A percentile compares a stretch with the other conserved stretches of the same genome.
Evolutionary conservation across 2,797 vertebrate genomes (phyloP).

Genomic region (Acanthornis magna): DNA sequence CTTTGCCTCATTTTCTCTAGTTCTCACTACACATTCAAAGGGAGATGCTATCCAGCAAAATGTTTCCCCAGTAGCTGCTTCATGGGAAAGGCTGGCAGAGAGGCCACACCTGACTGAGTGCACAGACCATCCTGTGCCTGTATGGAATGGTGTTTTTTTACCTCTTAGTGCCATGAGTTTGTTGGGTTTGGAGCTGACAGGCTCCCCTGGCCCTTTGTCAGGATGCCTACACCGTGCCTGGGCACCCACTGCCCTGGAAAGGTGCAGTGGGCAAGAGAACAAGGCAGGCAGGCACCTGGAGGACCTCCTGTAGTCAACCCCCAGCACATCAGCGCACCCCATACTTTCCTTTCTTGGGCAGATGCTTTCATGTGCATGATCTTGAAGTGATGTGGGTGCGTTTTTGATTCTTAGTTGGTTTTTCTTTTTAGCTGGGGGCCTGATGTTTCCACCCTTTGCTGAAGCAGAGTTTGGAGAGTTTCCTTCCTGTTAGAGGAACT

Average conservation of each 20-base stretch:
- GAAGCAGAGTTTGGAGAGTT: not conserved
- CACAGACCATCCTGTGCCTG: not conserved
- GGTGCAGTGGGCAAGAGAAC: not conserved
- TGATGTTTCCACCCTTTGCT: not conserved
- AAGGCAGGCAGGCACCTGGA: not conserved
- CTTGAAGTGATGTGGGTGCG: not conserved
- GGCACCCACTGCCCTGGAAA: rapidly evolving
- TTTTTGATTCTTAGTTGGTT: not conserved
- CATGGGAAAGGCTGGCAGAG: not conserved
- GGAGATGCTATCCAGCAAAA: not conserved
- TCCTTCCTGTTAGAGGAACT: not conserved
- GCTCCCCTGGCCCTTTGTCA: not conserved
- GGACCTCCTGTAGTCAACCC: not conserved
- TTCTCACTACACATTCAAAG: not conserved
- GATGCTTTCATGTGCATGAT: not conserved
- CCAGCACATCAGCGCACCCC: not conserved
- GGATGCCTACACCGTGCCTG: rapidly evolving
- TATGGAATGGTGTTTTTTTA: not conserved
- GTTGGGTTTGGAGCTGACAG: not conserved
- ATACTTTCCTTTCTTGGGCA: not conserved
- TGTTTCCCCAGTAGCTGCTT: not conserved
- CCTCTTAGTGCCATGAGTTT: not conserved
- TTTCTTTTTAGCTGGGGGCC: not conserved
- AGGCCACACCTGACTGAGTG: not conserved
- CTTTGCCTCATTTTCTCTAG: not conserved